phyloP scores from a whole-genome alignment of 2,113 vertebrate genomes.

The Rhinolophus sinicus region DNA sequence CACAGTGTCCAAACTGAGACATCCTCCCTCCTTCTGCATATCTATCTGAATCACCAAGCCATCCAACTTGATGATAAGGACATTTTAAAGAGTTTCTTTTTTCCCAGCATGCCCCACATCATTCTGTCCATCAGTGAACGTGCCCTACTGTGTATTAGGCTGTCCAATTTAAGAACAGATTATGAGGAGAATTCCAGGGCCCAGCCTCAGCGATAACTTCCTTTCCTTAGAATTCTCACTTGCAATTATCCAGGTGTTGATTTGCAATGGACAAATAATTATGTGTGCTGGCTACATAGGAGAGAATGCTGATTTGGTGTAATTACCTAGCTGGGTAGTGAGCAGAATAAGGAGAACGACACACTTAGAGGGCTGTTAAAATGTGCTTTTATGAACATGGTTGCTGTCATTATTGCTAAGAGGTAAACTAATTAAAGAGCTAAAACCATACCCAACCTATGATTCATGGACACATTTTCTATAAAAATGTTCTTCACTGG shows the following conservation, averaged over 20 bases:
- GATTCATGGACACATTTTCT: background rate
- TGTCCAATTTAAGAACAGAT: conserved; percentile 49
- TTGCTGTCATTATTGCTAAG: conserved; percentile 64
- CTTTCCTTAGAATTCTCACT: conserved; percentile 48
- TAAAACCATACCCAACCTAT: conserved; percentile 63
- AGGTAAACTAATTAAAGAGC: conserved; percentile 74
- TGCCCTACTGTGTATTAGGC: background rate
- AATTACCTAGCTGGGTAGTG: conserved; percentile 60
- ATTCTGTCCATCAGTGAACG: background rate
- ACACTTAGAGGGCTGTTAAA: conserved; percentile 38
- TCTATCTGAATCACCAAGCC: background rate
- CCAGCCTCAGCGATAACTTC: conserved; percentile 41
- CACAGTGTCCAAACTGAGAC: background rate
- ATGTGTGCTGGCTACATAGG: background rate
- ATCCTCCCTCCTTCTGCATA: background rate
- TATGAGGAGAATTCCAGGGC: background rate
- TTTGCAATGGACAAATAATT: conserved; percentile 63
- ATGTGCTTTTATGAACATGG: conserved; percentile 54
- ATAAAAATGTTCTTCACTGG: background rate
- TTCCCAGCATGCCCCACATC: background rate
- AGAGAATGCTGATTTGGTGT: conserved; percentile 61
- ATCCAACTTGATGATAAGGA: conserved; percentile 61
- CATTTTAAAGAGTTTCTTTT: background rate
- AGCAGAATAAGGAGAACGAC: conserved; percentile 40
- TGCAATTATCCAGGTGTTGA: conserved; percentile 71